Conservation (phyloP, 2,113 vertebrate genomes). For the Neogale vison region DNA sequence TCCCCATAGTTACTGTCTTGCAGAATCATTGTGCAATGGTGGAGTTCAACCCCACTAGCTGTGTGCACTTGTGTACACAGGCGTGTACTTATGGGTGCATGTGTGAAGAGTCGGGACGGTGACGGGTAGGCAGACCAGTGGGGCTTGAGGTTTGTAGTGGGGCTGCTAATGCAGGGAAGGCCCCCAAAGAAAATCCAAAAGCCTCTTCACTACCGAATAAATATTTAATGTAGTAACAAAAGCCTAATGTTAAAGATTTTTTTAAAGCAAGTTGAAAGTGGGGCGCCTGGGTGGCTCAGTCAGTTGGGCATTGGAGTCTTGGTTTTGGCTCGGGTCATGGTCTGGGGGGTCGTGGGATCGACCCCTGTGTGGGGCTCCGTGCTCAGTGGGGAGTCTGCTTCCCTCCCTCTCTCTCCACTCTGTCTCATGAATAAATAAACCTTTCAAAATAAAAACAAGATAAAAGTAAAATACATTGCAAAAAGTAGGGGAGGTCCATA, state of each 20-base stretch:
- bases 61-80: accelerated
- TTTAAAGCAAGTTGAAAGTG: background rate
- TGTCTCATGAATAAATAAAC: background rate
- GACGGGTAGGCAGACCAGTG: too few relatives aligned
- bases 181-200: background rate
- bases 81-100: background rate
- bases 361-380: background rate
- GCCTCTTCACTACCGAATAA: background rate
- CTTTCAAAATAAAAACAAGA: background rate
- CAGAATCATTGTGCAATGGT: accelerated
- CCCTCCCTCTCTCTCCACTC: background rate
- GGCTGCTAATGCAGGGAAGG: too few relatives aligned
- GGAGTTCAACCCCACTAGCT: background rate
- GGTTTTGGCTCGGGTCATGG: background rate
- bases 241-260: background rate
- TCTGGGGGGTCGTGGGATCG: background rate
- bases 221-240: background rate
- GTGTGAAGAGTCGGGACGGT: too few relatives aligned
- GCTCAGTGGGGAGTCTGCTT: background rate
- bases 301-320: background rate
- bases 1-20: accelerated
- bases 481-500: background rate
- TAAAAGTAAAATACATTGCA: background rate
- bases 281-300: background rate
- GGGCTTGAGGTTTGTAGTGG: background rate